Conservation (phyloP, 2,113 vertebrate species). For the Pipa parva region DNA sequence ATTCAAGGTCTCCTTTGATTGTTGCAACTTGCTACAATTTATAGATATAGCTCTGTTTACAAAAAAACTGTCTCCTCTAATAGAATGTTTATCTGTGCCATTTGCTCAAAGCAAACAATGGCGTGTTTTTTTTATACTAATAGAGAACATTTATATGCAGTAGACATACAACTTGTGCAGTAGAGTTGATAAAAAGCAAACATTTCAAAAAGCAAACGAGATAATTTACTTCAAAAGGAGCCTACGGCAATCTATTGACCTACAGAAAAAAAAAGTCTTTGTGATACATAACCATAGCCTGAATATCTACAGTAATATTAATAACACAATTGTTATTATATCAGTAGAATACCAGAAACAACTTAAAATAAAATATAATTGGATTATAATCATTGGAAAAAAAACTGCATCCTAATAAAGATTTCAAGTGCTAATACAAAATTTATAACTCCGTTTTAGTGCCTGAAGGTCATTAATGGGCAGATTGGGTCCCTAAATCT, state of each 20-base stretch:
- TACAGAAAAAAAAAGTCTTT: conserved; percentile 27
- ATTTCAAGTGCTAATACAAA: conserved; percentile 17
- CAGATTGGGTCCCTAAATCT: no score
- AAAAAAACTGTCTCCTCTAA: conserved; percentile 9
- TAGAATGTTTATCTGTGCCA: conserved; percentile 26
- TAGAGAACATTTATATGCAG: conserved; percentile 38
- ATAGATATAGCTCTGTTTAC: neutral
- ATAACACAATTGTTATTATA: conserved; percentile 17
- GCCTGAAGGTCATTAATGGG: conserved; percentile 15
- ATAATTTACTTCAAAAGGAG: conserved; percentile 24
- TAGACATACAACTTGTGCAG: conserved; percentile 7
- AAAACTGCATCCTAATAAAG: conserved; percentile 29
- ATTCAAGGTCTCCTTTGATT: no score
- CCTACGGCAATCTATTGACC: conserved; percentile 30
- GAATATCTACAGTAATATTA: conserved; percentile 34
- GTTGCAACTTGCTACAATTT: no score
- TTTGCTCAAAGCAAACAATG: conserved; percentile 30
- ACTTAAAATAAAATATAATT: conserved; percentile 1
- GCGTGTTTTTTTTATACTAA: conserved; percentile 14
- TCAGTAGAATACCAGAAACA: conserved; percentile 20
- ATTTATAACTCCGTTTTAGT: conserved; percentile 17
- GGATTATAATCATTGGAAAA: conserved; percentile 34
- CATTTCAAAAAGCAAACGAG: conserved; percentile 26
- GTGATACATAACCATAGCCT: conserved; percentile 25
- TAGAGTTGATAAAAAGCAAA: conserved; percentile 30